These are phyloP conservation scores for Capreolus pygargus DNA, from an alignment of 2,113 vertebrate genomes.

Conservation along the genomic window DNA sequence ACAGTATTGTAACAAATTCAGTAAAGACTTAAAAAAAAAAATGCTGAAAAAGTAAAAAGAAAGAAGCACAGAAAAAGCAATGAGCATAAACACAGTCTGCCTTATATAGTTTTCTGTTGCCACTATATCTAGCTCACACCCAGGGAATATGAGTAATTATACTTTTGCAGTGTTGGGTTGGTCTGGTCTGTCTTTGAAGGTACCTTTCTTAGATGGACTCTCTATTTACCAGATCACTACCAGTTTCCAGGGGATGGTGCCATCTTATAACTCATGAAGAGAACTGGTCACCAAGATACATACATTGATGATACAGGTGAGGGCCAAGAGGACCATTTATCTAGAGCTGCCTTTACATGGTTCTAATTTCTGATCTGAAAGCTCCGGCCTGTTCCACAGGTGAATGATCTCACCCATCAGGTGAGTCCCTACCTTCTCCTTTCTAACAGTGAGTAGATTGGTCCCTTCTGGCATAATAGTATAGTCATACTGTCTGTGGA, in stretches of 20 bases:
- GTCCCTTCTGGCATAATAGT: neutral
- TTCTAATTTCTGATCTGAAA: neutral
- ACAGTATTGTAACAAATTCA: neutral
- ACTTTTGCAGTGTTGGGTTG: neutral
- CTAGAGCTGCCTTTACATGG: neutral
- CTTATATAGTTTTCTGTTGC: neutral
- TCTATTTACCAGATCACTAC: neutral
- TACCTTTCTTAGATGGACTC: neutral
- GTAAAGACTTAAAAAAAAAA: neutral
- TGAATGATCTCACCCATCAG: neutral
- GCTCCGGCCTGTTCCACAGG: neutral
- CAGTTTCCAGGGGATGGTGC: neutral
- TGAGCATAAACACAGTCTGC: neutral
- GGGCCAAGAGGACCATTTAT: neutral
- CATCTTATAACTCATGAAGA: neutral
- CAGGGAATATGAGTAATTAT: neutral
- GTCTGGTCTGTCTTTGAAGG: neutral
- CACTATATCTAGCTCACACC: neutral
- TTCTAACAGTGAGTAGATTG: neutral
- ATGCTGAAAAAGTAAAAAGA: neutral
- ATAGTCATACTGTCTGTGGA: neutral
- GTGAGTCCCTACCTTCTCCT: neutral
- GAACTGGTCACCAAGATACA: neutral
- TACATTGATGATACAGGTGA: neutral
- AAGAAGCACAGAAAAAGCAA: neutral